These are phyloP conservation scores for Drosophila anomalata DNA, from an alignment of 2,888 invertebrate species.

Conservation along the genomic window DNA sequence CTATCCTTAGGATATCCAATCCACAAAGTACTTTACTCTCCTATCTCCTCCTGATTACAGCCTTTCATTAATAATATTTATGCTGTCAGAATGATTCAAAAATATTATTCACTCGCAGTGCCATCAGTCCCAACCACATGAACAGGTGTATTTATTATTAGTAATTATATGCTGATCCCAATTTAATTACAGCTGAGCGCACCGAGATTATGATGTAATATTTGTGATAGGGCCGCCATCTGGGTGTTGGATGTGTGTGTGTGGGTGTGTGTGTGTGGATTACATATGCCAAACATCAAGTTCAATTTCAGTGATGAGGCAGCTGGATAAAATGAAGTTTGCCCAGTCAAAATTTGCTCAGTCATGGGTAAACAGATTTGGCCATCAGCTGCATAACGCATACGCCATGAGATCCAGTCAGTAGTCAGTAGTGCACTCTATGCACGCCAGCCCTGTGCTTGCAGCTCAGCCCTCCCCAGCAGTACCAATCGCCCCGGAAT, in stretches of 20 bases:
- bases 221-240: slow-evolving; percentile 24
- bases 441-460: slow-evolving; percentile 29
- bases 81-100: background rate
- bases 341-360: slow-evolving; percentile 46
- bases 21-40: no score
- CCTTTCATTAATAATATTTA: background rate
- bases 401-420: slow-evolving; percentile 53
- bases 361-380: slow-evolving; percentile 49
- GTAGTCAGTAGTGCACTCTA: slow-evolving; percentile 39
- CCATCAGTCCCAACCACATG: background rate
- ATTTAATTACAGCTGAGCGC: slow-evolving; percentile 33
- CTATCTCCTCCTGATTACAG: no score
- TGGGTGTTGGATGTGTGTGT: background rate
- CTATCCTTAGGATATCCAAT: no score
- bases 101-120: background rate
- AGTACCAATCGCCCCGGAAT: no score
- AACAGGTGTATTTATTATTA: slow-evolving; percentile 4
- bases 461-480: slow-evolving; percentile 56
- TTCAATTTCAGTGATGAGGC: slow-evolving; percentile 32
- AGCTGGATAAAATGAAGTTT: slow-evolving; percentile 46
- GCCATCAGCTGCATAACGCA: slow-evolving; percentile 53
- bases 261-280: slow-evolving; percentile 4
- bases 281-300: slow-evolving; percentile 42
- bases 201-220: slow-evolving; percentile 28
- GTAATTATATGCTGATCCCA: slow-evolving; percentile 16